These are phyloP conservation scores for Corythornis vintsioides DNA, from an alignment of 2,113 vertebrate genomes.

Conservation along the genomic window DNA sequence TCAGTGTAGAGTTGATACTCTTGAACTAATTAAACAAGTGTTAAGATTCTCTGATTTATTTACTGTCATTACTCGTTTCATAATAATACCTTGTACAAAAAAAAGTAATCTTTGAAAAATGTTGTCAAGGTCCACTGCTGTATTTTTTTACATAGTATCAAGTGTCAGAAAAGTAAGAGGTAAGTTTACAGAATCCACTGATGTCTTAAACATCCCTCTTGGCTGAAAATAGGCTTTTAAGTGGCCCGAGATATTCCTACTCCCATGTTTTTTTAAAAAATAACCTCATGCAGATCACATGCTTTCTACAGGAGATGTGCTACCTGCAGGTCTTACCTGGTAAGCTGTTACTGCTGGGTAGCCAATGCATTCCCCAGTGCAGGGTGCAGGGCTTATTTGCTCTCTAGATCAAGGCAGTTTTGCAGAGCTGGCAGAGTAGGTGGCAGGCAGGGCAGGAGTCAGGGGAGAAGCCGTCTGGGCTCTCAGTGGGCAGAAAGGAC, in stretches of 20 bases:
- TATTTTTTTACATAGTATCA: neutral
- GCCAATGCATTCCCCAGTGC: neutral
- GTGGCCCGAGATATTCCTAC: neutral
- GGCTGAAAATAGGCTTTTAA: neutral
- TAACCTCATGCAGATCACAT: neutral
- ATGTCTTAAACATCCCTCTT: neutral
- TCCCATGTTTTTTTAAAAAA: neutral
- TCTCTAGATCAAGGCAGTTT: neutral
- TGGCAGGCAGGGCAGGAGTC: neutral
- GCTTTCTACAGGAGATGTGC: neutral
- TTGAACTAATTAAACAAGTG: neutral
- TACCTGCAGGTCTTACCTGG: neutral
- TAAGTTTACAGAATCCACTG: neutral
- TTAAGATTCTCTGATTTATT: neutral
- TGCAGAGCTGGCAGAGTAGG: neutral
- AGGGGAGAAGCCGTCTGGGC: neutral
- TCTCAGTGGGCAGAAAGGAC: neutral
- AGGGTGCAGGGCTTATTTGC: neutral
- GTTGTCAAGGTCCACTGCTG: neutral
- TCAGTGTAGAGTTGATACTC: neutral
- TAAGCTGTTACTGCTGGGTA: neutral
- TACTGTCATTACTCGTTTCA: neutral
- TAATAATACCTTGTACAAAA: neutral
- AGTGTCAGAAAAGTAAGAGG: neutral
- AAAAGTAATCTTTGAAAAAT: neutral